Evolutionary conservation across 2,113 vertebrate genomes (phyloP), one percentile per base, ranked within the genome.

Genomic region (Camelus dromedarius): DNA sequence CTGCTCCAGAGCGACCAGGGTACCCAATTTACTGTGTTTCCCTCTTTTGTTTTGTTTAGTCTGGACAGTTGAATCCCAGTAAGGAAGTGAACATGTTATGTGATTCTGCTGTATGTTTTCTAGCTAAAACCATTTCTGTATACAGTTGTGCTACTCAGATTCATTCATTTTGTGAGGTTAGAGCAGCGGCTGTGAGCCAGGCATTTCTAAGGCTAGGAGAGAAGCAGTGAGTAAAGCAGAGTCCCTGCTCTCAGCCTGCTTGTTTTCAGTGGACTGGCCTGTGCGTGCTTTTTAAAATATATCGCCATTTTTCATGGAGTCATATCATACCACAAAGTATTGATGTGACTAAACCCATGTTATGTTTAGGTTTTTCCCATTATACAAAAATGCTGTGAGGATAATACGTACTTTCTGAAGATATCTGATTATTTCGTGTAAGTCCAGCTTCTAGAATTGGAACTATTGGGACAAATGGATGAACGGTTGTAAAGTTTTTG

Each of bases 201-300:
- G n/a, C 69, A n/a, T 95, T 72, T 83, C 79, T 97, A 32, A 96
- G 48, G 20, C 56, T 76, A 58, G 80, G 38, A 52, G 56, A 88
- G 46, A 96, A 79, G 35, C 8, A 22, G 15, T 66, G 35, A 83
- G 35, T 70, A 76, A 75, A 93, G 67, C 32, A 66, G 56, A 79
- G 46, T 46, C 52, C 79, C 89, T 95, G 54, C 24, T 86, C 11
- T 92, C 35, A 48, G 35, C 66, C 64, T 93, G 46, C 30, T 69
- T 58, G 38, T 16, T 94, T 77, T 88, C 80, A 95, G 28, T 80
- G 26, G 16, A 52, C 42, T 85, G 15, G 42, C 70, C 20, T 67
- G 60, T 19, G 0, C 81, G 14, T 20, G 18, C 54, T 35, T 56
- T 75, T 84, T 93, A 66, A 62, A 62, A 54, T 42, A 60, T 76